Evolutionary conservation across 2,797 vertebrate species (phyloP), one percentile per base, ranked within the genome.

Genomic region (Iguana delicatissima): DNA sequence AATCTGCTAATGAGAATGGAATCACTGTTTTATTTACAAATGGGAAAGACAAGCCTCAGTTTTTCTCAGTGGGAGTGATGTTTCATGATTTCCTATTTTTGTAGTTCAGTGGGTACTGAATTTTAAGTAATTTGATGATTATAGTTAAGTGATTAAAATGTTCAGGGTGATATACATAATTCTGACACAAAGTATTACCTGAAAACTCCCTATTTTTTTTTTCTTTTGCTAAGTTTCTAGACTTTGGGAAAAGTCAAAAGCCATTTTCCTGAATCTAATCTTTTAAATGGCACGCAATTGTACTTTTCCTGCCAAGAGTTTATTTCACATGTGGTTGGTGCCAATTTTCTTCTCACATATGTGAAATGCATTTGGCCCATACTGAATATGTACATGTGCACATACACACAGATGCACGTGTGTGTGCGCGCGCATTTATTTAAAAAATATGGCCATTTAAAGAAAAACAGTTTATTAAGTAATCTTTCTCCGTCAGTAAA

Each of bases 271-370:
- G 96, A 94, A 90, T 93, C 88, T 92, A 7, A 94, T 96, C 94
- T 96, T 95, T 92, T 93, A 93, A 73, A 20, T 96, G 97, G 97
- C 96, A 95, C 90, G 80, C 79, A 85, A 67, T 91, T 90, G 80
- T 74, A 0, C 13, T 55, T 88, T 89, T 86, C 91, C 73, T 96
- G 96, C 97, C 97, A 97, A 80, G 4, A 86, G 91, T 94, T 96
- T 95, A 90, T 96, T 97, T 96, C 97, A 93, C 93, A 62, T 89
- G 82, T 90, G 10, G 57, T 76, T 38, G 13, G 50, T 91, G 95
- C 96, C 97, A 97, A 90, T 92, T 97, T 95, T 96, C 94, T 95
- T 92, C 93, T 95, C 94, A 89, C 93, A 80, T 95, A 90, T 89
- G 90, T 94, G 89, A 96, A 97, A 94, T 91, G 90, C 91, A 86